Evolutionary conservation across 2,888 invertebrate species (phyloP), one percentile per base, ranked within the genome.

Genomic region (Dicranocentrus wangi): DNA sequence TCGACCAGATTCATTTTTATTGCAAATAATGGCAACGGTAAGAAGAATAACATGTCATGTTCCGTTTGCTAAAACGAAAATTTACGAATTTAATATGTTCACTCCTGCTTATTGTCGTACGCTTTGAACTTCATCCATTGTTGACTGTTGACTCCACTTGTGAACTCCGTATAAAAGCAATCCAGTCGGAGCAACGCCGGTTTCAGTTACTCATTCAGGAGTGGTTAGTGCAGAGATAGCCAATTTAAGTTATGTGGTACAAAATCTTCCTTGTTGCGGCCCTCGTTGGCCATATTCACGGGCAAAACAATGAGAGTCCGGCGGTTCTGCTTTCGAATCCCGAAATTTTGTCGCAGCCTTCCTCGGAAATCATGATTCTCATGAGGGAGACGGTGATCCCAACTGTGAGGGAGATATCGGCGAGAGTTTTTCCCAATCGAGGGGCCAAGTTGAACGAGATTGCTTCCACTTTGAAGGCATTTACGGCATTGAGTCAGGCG

Each of bases 81-180:
- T 58, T 25, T 25, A 58, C 8, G 53, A 53, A 53, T n/a, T n/a
- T n/a, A n/a, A n/a, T n/a, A n/a, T n/a, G n/a, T n/a, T n/a, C n/a
- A n/a, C n/a, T n/a, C n/a, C n/a, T n/a, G n/a, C n/a, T n/a, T n/a
- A n/a, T n/a, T n/a, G n/a, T n/a, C n/a, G n/a, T n/a, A n/a, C n/a
- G n/a, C n/a, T n/a, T n/a, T n/a, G n/a, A n/a, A n/a, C n/a, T n/a
- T n/a, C n/a, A n/a, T n/a, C n/a, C n/a, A n/a, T n/a, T n/a, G n/a
- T n/a, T n/a, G n/a, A n/a, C n/a, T n/a, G n/a, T n/a, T n/a, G n/a
- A n/a, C n/a, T n/a, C n/a, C n/a, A n/a, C n/a, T n/a, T n/a, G n/a
- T n/a, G n/a, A n/a, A n/a, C n/a, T n/a, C n/a, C 5, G 39, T 39
- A 72, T 72, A 72, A 61, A 72, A 72, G 42, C 25, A 72, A 72